Base-by-base conservation (phyloP, 2,797 vertebrate species). In the Tokudaia tokunoshimensis region DNA sequence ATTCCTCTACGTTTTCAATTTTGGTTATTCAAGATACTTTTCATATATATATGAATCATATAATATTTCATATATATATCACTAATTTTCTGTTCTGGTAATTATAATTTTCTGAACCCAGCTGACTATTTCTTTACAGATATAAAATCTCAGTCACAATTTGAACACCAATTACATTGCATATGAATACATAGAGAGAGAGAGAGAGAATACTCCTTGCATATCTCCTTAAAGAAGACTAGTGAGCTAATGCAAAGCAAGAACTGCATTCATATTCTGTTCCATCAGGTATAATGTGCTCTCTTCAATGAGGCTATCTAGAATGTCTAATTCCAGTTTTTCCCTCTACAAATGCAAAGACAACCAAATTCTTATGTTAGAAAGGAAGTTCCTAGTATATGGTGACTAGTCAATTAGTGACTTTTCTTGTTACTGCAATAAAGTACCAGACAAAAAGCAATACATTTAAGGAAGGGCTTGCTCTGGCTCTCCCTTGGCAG, bases 21-120 rank as follows among this genome's bases (percentile, higher is more conserved):
- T 94, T 86, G 88, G 82, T 91, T 96, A 92, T n/a, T 92, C 81
- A 70, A 92, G 94, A n/a, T 93, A 41, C 47, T 93, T 97, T 94
- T 83, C 79, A 93, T 85, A 96, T 84, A 61, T 78, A 79, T 82
- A 94, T 41, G 41, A 41, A 41, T 41, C 41, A 41, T 41, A 41
- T 41, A 41, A 41, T 41, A 41, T 97, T 94, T 83, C 79, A 93
- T 85, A 96, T 84, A 61, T 26, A 50, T 78, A 79, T 82, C 41
- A 41, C 41, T 41, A 88, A 63, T 88, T 76, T 95, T 37, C 67
- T 96, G 50, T 74, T 57, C 87, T 91, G 41, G 31, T 91, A 67
- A 94, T 20, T 94, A 55, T 19, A 95, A 76, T 85, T 91, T 90
- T 41, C 70, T 94, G 84, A 93, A 61, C 67, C 50, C 67, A 80